Base-by-base conservation (phyloP, 2,113 vertebrate genomes). In the Lepus europaeus region DNA sequence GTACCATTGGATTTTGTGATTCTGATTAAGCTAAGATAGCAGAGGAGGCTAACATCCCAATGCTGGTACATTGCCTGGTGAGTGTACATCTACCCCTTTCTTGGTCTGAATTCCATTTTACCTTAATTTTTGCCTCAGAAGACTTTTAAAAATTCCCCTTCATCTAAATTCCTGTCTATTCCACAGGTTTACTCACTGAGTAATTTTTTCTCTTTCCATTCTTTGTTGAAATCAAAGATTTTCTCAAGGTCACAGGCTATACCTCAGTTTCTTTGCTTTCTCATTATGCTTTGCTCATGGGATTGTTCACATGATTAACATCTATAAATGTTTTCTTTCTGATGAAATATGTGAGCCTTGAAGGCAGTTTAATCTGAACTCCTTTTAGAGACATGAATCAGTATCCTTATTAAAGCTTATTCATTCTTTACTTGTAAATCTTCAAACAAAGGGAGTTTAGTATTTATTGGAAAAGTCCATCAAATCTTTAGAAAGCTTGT, bases 191-290 rank as follows among this genome's bases (percentile, higher is more conserved):
- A 31, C 31, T 93, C 33, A 27, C 22, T 29, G 59, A 66, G 10
- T 74, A 84, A 56, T 66, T 84, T 87, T 93, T 72, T n/a, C 36
- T 63, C 4, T 23, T 31, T 4, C 9, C 16, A 36, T 29, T 90
- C 22, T 93, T 92, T 79, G 64, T 49, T 69, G 33, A 93, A 78
- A 13, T 77, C 20, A 73, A 77, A 94, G 64, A 7, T 31, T 59
- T 59, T 2, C 29, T 6, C 5, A 74, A 36, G 31, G 36, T 92
- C 56, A 92, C 29, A 84, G 51, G 70, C 14, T n/a, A 12, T 1
- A 11, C 16, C 25, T 64, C 23, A 31, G 39, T 66, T 31, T 95
- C 45, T 90, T 36, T 95, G 51, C 51, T 33, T 53, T 11, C 22
- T 88, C 13, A 17, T 9, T 27, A 27, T 68, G 29, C 31, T 29